A percentile compares a stretch with the other conserved stretches of the same genome.
phyloP scores from a whole-genome alignment of 2,113 vertebrate genomes.

The Bettongia penicillata region DNA sequence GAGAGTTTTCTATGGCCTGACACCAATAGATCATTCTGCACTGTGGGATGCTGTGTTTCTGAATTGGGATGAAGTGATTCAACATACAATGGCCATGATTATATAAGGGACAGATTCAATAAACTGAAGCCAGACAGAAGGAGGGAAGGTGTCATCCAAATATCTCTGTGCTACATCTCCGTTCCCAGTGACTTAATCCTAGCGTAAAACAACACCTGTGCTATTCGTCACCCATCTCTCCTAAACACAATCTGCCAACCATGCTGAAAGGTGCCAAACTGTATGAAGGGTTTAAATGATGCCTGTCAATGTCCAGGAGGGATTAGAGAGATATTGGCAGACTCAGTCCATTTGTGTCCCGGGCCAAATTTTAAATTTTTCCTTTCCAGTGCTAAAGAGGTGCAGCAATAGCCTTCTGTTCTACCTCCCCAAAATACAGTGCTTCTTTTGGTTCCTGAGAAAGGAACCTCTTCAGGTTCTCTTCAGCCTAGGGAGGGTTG shows the following conservation, averaged over 20 bases:
- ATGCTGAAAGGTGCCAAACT: constrained; percentile 56
- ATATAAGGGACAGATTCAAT: constrained; percentile 65
- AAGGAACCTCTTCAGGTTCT: background rate
- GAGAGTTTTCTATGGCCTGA: constrained; percentile 55
- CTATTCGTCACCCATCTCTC: constrained; percentile 56
- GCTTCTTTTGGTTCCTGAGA: constrained; percentile 1
- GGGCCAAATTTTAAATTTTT: constrained; percentile 40
- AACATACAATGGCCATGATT: constrained; percentile 54
- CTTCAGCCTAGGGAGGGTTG: background rate
- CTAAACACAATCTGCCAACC: constrained; percentile 38
- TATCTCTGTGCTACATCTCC: constrained; percentile 56
- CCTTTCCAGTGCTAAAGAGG: constrained; percentile 59
- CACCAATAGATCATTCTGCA: constrained; percentile 68
- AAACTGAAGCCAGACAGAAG: constrained; percentile 52
- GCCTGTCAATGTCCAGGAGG: constrained; percentile 45
- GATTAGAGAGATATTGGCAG: constrained; percentile 23
- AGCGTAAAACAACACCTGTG: constrained; percentile 70
- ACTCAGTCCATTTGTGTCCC: constrained; percentile 48
- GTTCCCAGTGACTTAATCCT: constrained; percentile 67
- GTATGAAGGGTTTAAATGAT: constrained; percentile 32
- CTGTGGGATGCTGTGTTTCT: constrained; percentile 65
- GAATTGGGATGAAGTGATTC: constrained; percentile 58
- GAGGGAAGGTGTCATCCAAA: constrained; percentile 58
- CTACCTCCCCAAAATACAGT: constrained; percentile 39
- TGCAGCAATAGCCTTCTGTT: constrained; percentile 52